A percentile compares a stretch with the other conserved stretches of the same genome.
Evolutionary conservation across 64 coral and sea anemone genomes (phyloP).

Genomic region (Montipora foliosa): DNA sequence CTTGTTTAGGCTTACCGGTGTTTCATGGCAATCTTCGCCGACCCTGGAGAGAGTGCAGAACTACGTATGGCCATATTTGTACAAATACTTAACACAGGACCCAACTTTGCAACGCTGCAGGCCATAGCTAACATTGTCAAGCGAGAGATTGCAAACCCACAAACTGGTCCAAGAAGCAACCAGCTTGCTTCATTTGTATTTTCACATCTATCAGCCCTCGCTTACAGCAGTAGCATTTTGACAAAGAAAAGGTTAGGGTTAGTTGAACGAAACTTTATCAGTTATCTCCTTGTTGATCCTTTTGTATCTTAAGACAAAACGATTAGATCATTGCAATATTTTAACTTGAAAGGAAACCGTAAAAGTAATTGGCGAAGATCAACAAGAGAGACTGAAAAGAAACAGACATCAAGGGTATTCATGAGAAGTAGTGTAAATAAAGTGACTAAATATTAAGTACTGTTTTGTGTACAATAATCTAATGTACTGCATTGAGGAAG

Average conservation of each 20-base stretch:
- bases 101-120: slow-evolving; percentile 68
- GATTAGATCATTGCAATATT: too few species aligned
- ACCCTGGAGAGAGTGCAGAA: slow-evolving; percentile 62
- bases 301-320: too few species aligned
- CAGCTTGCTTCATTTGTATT: slow-evolving; percentile 83
- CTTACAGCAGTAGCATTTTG: slow-evolving; percentile 49
- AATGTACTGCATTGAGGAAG: too few species aligned
- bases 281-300: too few species aligned
- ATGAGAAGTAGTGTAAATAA: too few species aligned
- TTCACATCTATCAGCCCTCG: slow-evolving; percentile 63
- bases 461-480: too few species aligned
- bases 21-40: slow-evolving; percentile 38
- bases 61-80: slow-evolving; percentile 79
- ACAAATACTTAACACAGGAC: slow-evolving; percentile 66
- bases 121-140: slow-evolving; percentile 57
- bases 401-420: neutral
- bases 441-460: neutral
- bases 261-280: neutral
- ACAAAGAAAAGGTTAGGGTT: slow-evolving; percentile 68
- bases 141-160: slow-evolving; percentile 36
- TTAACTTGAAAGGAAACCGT: neutral
- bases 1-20: neutral
- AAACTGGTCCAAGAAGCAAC: slow-evolving; percentile 55
- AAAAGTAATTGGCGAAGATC: neutral
- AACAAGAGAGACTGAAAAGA: neutral